A percentile compares a stretch with the other conserved stretches of the same genome.
phyloP scores from a whole-genome alignment of 2,113 vertebrate species.

The Corydoras maculifer region DNA sequence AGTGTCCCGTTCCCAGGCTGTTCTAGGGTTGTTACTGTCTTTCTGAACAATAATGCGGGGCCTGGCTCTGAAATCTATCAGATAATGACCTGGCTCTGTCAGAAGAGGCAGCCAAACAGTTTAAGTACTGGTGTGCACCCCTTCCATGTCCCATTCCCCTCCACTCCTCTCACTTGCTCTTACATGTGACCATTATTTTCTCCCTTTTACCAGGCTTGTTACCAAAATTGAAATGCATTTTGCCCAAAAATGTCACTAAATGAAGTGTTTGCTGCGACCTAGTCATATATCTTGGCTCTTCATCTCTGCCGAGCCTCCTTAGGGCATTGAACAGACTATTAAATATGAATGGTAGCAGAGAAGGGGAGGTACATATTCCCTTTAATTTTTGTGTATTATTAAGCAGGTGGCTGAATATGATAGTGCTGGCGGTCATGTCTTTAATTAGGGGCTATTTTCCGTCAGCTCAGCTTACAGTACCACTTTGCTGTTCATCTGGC shows the following conservation, averaged over 20 bases:
- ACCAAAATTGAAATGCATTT: not conserved
- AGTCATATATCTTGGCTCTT: conserved; percentile 11
- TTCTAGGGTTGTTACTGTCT: conserved; percentile 60
- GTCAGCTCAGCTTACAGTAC: conserved; percentile 71
- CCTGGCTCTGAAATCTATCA: conserved; percentile 73
- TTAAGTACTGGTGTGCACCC: conserved; percentile 46
- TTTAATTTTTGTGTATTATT: conserved; percentile 64
- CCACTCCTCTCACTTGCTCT: not conserved
- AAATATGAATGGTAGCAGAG: conserved; percentile 67
- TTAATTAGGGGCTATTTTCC: conserved; percentile 74
- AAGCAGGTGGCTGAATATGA: conserved; percentile 67
- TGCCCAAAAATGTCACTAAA: not conserved
- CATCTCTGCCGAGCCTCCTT: conserved; percentile 46
- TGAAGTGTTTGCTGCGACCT: not conserved
- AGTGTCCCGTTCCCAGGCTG: conserved; percentile 69
- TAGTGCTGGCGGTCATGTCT: conserved; percentile 69
- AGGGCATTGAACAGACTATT: conserved; percentile 66
- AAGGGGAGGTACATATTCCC: conserved; percentile 67
- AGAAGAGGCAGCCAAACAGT: conserved; percentile 56
- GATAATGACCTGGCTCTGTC: conserved; percentile 64
- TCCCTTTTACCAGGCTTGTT: not conserved
- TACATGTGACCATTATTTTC: not conserved
- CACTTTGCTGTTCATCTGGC: conserved; percentile 68
- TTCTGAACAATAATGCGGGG: conserved; percentile 66
- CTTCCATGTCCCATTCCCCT: conserved; percentile 2